A percentile compares a stretch with the other conserved stretches of the same genome.
These are phyloP conservation scores for Orthonevra nobilis DNA, from an alignment of 2,888 invertebrate genomes.

Conservation along the genomic window DNA sequence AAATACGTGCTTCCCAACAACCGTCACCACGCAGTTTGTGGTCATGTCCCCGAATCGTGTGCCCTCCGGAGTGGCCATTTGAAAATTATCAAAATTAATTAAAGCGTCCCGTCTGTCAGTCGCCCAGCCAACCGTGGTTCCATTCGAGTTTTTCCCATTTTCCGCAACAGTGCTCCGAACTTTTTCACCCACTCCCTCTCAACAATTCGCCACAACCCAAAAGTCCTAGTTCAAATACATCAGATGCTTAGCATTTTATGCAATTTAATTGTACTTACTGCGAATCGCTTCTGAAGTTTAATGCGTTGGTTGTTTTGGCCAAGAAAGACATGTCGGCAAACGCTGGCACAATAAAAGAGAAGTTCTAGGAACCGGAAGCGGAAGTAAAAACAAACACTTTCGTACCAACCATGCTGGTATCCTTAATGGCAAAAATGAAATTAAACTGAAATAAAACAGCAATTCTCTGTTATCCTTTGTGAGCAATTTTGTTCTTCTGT, in stretches of 20 bases:
- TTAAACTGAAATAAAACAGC: conserved; percentile 52
- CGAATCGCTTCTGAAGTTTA: conserved; percentile 40
- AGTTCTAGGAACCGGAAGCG: conserved; percentile 28
- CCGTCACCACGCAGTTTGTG: background rate
- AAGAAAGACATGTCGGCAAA: no score
- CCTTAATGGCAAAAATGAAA: conserved; percentile 59
- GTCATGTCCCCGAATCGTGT: conserved; percentile 8
- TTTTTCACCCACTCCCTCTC: conserved; percentile 1
- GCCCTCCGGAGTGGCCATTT: conserved; percentile 33
- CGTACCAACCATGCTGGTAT: conserved; percentile 47
- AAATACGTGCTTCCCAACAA: no score
- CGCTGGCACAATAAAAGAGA: no score
- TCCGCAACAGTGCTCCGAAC: conserved; percentile 45
- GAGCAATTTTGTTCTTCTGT: background rate
- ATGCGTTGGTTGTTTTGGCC: no score
- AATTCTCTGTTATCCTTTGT: background rate
- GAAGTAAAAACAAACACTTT: conserved; percentile 52
- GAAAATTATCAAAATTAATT: conserved; percentile 53
- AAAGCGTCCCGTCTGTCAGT: conserved; percentile 45
- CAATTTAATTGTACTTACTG: conserved; percentile 52
- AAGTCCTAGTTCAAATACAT: conserved; percentile 28
- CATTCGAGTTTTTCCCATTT: conserved; percentile 35
- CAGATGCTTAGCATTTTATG: conserved; percentile 43
- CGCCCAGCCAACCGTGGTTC: conserved; percentile 36
- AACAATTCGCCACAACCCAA: background rate